Evolutionary conservation across 2,797 vertebrate species (phyloP).

Genomic region (Coendou prehensilis): DNA sequence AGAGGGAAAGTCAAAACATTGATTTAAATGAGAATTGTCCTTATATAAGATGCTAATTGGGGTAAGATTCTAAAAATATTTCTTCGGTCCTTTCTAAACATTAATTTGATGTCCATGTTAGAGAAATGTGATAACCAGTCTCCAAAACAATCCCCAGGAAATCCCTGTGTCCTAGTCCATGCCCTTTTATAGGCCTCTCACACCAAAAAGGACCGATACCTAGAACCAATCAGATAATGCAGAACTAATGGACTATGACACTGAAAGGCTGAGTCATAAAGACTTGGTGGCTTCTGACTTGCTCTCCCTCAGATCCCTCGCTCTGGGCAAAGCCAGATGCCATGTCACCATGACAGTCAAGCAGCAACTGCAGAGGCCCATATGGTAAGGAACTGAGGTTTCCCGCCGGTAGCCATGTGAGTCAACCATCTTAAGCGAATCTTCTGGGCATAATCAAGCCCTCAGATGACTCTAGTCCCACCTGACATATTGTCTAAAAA

Average conservation of each 20-base stretch:
- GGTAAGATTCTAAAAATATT: slow-evolving; percentile 56
- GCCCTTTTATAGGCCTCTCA: not conserved
- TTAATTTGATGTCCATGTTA: slow-evolving; percentile 27
- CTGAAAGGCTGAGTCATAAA: slow-evolving; percentile 28
- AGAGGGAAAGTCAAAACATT: slow-evolving; percentile 62
- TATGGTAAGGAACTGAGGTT: not conserved
- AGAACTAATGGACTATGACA: slow-evolving; percentile 9
- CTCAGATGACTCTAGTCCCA: not conserved
- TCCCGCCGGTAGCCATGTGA: not conserved
- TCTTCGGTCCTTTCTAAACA: slow-evolving; percentile 47
- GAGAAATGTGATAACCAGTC: not conserved
- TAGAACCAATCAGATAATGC: not conserved
- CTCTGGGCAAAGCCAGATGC: slow-evolving; percentile 8
- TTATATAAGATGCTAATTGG: slow-evolving; percentile 30
- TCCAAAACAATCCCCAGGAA: not conserved
- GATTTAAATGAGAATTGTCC: slow-evolving; percentile 54
- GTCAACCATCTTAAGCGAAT: not conserved
- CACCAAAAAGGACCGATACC: not conserved
- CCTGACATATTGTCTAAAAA: not conserved
- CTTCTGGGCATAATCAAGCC: not conserved
- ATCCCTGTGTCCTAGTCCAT: not conserved
- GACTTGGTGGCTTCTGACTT: slow-evolving; percentile 49
- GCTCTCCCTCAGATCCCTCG: not conserved
- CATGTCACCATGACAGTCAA: slow-evolving; percentile 7
- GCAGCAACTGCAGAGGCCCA: not conserved